phyloP scores from a whole-genome alignment of 1,140 invertebrate genomes.

The Physella acuta region DNA sequence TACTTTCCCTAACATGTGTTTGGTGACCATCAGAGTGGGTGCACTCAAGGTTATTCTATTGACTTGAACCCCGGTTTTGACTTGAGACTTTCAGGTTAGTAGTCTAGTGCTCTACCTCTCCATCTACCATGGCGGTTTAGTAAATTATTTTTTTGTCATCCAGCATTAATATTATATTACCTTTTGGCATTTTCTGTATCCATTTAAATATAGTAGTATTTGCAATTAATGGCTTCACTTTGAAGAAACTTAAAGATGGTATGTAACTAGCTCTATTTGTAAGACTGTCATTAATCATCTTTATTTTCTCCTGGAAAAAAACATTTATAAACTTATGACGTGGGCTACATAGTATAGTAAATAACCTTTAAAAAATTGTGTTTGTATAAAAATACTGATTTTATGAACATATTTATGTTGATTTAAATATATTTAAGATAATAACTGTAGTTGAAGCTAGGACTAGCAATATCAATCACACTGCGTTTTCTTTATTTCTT shows the following conservation, averaged over 20 bases:
- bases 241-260: constrained; percentile 2
- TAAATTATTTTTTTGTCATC: neutral
- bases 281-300: neutral
- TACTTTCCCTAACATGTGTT: neutral
- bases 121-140: neutral
- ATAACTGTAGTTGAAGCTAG: too few relatives aligned
- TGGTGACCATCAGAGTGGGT: neutral
- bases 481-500: too few relatives aligned
- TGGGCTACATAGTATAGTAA: too few relatives aligned
- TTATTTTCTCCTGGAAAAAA: constrained; percentile 3
- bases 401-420: too few relatives aligned
- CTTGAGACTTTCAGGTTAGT: too few relatives aligned
- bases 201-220: neutral
- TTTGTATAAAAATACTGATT: too few relatives aligned
- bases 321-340: neutral
- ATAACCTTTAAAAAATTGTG: too few relatives aligned
- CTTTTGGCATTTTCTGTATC: constrained; percentile 15
- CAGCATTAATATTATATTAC: neutral
- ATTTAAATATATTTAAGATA: too few relatives aligned
- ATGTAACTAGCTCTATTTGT: neutral
- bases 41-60: neutral
- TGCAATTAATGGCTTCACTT: neutral
- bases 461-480: too few relatives aligned
- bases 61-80: neutral
- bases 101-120: too few relatives aligned